Evolutionary conservation across 2,888 invertebrate genomes (phyloP), one percentile per base, ranked within the genome.

Genomic region (Aspidapion aeneum): DNA sequence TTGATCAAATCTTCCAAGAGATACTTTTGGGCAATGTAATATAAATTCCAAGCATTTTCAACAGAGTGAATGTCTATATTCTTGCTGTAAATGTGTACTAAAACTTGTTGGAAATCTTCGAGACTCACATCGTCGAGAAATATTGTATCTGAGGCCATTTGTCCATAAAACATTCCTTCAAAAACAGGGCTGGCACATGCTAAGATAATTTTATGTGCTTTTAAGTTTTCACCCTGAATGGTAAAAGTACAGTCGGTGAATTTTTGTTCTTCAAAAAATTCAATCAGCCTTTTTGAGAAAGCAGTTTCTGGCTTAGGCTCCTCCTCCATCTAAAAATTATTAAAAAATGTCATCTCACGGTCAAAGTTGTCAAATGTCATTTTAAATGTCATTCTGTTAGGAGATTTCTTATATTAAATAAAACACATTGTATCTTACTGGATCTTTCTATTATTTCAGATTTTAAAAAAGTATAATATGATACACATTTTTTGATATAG

Each of bases 171-270:
- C 86, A 88, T 87, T 21, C 85, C 86, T 77, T 87, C 86, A 79
- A 89, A 88, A 48, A 88, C 88, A 5, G 87, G 87, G 74, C 88
- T 88, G 70, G 84, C 84, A 63, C 85, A 84, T n/a, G 86, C 86
- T 69, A 89, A 74, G 67, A 88, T 83, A 62, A 87, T 76, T 77
- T 85, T 86, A 73, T 88, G 87, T 55, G 86, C 86, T 73, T 81
- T 81, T 60, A 86, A 81, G 69, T 79, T 79, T 73, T 79, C 80
- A 49, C 81, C 82, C 64, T 80, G 80, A 49, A 87, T 82, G 65
- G 80, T 77, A 72, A 87, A 87, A 63, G 80, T 81, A 72, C 87
- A 87, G 73, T 87, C 87, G 9, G 74, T 66, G 54, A 69, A 72
- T 60, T 71, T 70, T 49, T 69, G 54, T 20, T 66, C 62, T 18